Evolutionary conservation across 1,140 invertebrate genomes (phyloP).

Genomic region (Nymphalis io): DNA sequence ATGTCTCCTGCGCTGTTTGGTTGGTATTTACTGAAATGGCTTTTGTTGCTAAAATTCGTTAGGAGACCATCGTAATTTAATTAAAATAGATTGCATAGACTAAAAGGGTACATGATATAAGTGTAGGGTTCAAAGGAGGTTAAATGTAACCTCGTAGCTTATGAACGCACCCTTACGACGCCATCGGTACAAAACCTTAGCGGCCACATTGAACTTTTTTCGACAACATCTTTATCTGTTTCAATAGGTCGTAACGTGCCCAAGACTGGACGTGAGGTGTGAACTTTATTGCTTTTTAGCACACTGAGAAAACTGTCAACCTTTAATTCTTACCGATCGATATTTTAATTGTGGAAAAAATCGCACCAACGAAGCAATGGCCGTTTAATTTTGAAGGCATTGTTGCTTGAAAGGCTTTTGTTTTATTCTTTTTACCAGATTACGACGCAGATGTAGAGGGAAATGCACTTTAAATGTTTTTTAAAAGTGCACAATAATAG

Average conservation of each 20-base stretch:
- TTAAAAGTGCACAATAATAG: not conserved
- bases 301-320: slow-evolving; percentile 18
- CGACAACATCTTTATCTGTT: slow-evolving; percentile 65
- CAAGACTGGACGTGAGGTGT: slow-evolving; percentile 50
- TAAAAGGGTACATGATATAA: too few relatives aligned
- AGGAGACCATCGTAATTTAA: too few relatives aligned
- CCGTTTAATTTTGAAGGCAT: slow-evolving; percentile 6
- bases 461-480: not conserved
- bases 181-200: too few relatives aligned
- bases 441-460: not conserved
- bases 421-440: not conserved
- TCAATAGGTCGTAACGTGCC: slow-evolving; percentile 66
- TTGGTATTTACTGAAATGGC: too few relatives aligned
- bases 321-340: slow-evolving; percentile 13
- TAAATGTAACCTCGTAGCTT: not conserved
- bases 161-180: too few relatives aligned
- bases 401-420: slow-evolving; percentile 1
- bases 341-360: slow-evolving; percentile 35
- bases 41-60: too few relatives aligned
- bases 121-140: too few relatives aligned
- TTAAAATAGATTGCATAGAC: too few relatives aligned
- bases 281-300: slow-evolving; percentile 55
- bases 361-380: not conserved
- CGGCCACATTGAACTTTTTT: too few relatives aligned
- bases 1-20: too few relatives aligned